A percentile compares a stretch with the other conserved stretches of the same genome.
These are phyloP conservation scores for Psammodynastes pulverulentus DNA, from an alignment of 2,113 vertebrate genomes.

Conservation along the genomic window DNA sequence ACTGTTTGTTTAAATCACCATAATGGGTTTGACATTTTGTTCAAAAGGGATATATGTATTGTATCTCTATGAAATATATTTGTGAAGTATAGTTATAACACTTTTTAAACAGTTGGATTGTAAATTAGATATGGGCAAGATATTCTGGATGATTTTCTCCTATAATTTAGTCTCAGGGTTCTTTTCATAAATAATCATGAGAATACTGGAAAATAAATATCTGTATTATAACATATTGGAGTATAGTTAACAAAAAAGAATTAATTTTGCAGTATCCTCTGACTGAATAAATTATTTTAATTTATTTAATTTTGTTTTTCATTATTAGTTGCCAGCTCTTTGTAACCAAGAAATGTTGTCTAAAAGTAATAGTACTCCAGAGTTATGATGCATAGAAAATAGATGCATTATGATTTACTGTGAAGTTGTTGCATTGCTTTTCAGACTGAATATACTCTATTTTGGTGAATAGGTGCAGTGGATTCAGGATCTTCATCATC, in stretches of 20 bases:
- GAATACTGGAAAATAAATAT: neutral
- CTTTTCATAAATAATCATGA: neutral
- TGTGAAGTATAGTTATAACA: neutral
- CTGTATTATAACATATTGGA: neutral
- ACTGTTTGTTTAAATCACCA: neutral
- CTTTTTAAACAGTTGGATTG: neutral
- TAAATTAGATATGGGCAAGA: neutral
- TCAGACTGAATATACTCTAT: constrained; percentile 63
- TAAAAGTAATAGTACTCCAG: neutral
- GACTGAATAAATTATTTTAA: neutral
- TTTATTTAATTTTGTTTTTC: neutral
- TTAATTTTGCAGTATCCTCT: neutral
- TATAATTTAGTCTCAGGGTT: neutral
- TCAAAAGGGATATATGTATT: neutral
- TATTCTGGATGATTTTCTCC: neutral
- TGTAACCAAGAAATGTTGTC: neutral
- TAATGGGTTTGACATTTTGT: neutral
- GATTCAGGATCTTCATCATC: constrained; percentile 88
- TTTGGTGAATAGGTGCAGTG: constrained; percentile 80
- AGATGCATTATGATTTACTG: neutral
- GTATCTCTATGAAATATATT: neutral
- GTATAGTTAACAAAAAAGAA: neutral
- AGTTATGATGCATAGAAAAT: neutral
- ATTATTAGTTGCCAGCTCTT: neutral
- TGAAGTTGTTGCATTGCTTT: constrained; percentile 26